These are phyloP conservation scores for Lepidocyrtinus sp. DNA, from an alignment of 2,888 invertebrate genomes.

Conservation along the genomic window DNA sequence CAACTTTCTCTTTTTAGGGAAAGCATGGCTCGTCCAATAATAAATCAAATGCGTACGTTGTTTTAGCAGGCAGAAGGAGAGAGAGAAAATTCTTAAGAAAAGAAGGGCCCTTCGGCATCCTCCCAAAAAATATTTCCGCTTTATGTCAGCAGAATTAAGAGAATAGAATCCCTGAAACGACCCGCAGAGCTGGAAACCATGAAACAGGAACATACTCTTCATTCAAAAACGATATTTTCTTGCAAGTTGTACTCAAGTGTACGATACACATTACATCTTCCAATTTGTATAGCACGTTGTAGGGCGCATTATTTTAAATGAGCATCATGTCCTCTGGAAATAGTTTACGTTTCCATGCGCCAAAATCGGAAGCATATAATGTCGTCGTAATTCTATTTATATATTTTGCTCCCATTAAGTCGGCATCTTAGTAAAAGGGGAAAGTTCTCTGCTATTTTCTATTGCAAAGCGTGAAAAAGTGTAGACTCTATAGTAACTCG, in stretches of 20 bases:
- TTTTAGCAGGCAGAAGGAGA: no score
- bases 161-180: neutral
- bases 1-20: neutral
- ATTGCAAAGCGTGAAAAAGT: neutral
- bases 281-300: conserved; percentile 9
- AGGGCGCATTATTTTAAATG: conserved; percentile 4
- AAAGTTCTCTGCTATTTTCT: neutral
- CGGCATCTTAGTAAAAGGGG: neutral
- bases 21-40: conserved; percentile 2
- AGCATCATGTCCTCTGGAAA: conserved; percentile 12
- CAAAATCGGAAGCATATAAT: conserved; percentile 16
- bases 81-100: neutral
- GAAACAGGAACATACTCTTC: neutral
- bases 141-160: neutral
- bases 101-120: conserved; percentile 21
- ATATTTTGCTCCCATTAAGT: neutral
- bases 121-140: conserved; percentile 18
- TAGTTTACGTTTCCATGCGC: conserved; percentile 12
- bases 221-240: conserved; percentile 5
- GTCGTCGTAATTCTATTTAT: conserved; percentile 15
- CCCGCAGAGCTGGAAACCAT: conserved; percentile 10
- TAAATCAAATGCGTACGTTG: conserved; percentile 25
- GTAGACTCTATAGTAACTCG: neutral
- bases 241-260: neutral
- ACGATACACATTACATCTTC: neutral